phyloP scores from a whole-genome alignment of 2,113 vertebrate genomes.

The Butorides virescens region DNA sequence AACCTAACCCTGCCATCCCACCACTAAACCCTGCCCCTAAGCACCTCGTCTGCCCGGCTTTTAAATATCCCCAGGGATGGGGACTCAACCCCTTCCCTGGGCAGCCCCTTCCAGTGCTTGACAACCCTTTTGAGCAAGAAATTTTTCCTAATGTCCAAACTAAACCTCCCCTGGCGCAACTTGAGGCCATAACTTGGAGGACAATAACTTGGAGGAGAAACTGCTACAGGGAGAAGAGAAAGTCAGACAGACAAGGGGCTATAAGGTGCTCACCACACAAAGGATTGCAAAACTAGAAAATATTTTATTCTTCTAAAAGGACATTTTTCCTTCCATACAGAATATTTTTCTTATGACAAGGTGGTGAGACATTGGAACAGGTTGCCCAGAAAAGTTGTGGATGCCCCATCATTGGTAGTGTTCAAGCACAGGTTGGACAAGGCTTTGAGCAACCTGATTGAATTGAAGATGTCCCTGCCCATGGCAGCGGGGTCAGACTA shows the following conservation, averaged over 20 bases:
- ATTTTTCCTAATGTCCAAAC: too few species aligned
- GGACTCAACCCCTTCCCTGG: too few species aligned
- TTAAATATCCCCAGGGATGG: too few species aligned
- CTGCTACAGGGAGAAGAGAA: background rate
- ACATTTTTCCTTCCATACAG: background rate
- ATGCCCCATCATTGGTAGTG: background rate
- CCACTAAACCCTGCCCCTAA: too few species aligned
- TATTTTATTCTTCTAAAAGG: background rate
- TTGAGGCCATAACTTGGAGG: too few species aligned
- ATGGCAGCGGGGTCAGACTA: background rate
- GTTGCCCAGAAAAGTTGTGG: background rate
- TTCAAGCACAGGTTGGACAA: rapidly evolving
- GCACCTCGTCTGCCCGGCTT: too few species aligned
- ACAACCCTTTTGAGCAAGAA: too few species aligned
- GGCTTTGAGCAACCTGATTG: background rate
- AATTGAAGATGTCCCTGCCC: background rate
- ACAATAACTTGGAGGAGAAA: background rate
- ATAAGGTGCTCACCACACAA: background rate
- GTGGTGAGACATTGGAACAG: background rate
- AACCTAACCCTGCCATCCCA: too few species aligned
- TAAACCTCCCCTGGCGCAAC: too few species aligned
- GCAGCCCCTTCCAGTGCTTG: too few species aligned
- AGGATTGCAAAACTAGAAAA: background rate
- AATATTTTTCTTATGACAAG: background rate
- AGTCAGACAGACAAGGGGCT: background rate